Base-by-base conservation (phyloP, 2,888 invertebrate genomes). In the Beris chalybata region DNA sequence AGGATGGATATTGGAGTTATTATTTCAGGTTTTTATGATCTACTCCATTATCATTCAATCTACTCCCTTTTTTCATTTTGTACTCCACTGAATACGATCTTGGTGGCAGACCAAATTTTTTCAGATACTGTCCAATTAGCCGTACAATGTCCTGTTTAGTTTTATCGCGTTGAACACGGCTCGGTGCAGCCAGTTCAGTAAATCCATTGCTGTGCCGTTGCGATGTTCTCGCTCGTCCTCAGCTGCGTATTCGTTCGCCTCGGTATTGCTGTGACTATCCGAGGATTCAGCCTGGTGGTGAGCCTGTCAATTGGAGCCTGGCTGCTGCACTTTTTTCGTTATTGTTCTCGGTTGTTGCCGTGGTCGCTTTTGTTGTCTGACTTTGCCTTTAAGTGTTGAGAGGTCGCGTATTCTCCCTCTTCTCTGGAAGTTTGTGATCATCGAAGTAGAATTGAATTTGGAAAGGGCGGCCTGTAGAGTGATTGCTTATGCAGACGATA, bases 121-220 rank as follows among this genome's bases (percentile, higher is more conserved):
- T 90, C 75, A 98, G 86, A 82, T 97, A 96, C 82, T 98, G 97
- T 5, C 97, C 97, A 76, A 98, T 96, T 73, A 98, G 87, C 74
- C 97, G 88, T 72, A 98, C 94, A 76, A 97, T 95, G 82, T 98
- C 97, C 82, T 94, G 93, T 82, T 94, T 95, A 32, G 89, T 87
- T 81, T 88, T 87, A 76, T 87, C 87, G 83, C 92, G 85, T 74
- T 88, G 87, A 69, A 87, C 85, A 76, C 88, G 70, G 67, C 71
- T 71, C 57, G 71, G 70, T 48, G 71, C 65, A 31, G 66, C 59
- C 65, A 63, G 58, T 53, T 64, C 58, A 43, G 48, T 65, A 52
- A 66, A 69, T 7, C 68, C 68, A 59, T 69, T 69, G 54, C 66
- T 66, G 66, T 56, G 4, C 68, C 68, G 48, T 69, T 69, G 50